phyloP scores from a whole-genome alignment of 2,113 vertebrate species.

The Ceratotherium simum region DNA sequence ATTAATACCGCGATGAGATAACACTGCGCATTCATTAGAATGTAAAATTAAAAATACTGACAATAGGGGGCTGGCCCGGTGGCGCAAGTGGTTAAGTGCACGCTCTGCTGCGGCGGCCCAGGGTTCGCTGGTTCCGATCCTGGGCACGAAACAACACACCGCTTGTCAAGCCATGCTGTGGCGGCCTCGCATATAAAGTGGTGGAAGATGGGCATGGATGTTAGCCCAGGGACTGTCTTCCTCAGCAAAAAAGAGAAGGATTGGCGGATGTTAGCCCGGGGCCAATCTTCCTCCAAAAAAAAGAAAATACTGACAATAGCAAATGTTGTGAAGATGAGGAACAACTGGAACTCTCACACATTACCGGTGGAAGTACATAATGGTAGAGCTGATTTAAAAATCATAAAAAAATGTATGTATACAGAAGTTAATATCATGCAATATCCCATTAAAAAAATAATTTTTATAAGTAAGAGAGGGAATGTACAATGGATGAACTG shows the following conservation, averaged over 20 bases:
- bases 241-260: too few relatives aligned
- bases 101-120: too few relatives aligned
- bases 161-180: too few relatives aligned
- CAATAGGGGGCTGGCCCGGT: background rate
- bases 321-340: background rate
- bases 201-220: too few relatives aligned
- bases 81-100: too few relatives aligned
- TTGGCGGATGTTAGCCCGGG: too few relatives aligned
- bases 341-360: background rate
- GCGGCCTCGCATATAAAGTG: too few relatives aligned
- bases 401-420: background rate
- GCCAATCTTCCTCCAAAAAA: too few relatives aligned
- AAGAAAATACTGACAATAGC: background rate
- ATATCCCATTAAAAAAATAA: background rate
- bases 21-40: background rate
- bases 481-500: background rate
- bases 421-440: background rate
- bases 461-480: background rate
- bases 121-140: too few relatives aligned
- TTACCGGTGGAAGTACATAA: background rate
- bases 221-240: too few relatives aligned
- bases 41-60: background rate
- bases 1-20: background rate
- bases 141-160: too few relatives aligned
- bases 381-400: background rate